Base-by-base conservation (phyloP, 1,140 invertebrate genomes). In the Drosophila novamexicana region DNA sequence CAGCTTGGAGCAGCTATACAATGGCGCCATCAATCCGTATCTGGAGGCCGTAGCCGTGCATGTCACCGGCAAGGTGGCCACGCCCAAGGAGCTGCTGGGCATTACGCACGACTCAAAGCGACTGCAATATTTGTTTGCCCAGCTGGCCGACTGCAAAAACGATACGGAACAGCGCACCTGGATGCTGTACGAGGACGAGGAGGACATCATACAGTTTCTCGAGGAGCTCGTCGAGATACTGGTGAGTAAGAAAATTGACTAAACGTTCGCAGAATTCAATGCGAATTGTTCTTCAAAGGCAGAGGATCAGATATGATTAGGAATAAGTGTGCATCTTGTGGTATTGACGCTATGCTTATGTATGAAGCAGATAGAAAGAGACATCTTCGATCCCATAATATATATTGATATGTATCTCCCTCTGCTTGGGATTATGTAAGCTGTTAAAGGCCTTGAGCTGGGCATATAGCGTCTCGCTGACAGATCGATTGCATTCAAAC, bases 161-260 rank as follows among this genome's bases (percentile, higher is more conserved):
- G 97, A 98, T 89, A 97, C 97, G 0, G 97, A 99, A 90, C 97
- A 99, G 82, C 94, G 98, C 77, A 97, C 96, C 75, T 98, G 97
- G 97, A 97, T 97, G 85, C 93, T 98, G 5, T 96, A 98, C 93
- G 97, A 98, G 93, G 97, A 99, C 93, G 97, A 98, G 81, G 94
- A 94, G 58, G 95, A 96, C 64, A 98, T 98, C 88, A 95, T 95
- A 44, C 95, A 96, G 71, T 96, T 97, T 86, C 94, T 98, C 7
- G 94, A 96, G 54, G 97, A 98, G 91, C 93, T 98, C 12, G 95
- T 96, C 7, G 97, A 96, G 57, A 97, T 98, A 90, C 93, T 98
- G 93, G 97, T 98, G 93, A 93, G 93, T 88, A 22, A 0, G 62
- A 18, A 1, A 8, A 42, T 29, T 1, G 12, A 32, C 14, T 6